Percentiles rank a stretch among this genome's conserved stretches.
Evolutionary conservation across 2,113 vertebrate species (phyloP).

Genomic region (Blennius ocellaris): DNA sequence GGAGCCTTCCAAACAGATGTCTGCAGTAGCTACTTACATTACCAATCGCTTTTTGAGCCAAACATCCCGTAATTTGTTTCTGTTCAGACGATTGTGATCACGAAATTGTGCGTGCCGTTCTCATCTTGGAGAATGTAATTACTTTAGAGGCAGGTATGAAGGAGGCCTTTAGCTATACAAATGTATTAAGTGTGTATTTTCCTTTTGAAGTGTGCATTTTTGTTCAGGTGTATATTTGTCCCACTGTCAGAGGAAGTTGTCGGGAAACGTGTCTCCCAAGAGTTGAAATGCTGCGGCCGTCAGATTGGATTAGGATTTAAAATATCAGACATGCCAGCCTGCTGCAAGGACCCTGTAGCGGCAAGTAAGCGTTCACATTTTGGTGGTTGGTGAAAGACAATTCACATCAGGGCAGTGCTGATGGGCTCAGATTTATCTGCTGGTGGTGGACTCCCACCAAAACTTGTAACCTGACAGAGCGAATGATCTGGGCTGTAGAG

Average conservation of each 20-base stretch:
- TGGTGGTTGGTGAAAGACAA: constrained; percentile 52
- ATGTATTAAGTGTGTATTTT: constrained; percentile 26
- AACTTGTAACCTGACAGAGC: constrained; percentile 57
- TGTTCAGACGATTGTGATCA: constrained; percentile 20
- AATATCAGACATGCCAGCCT: constrained; percentile 31
- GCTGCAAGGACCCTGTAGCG: constrained; percentile 17
- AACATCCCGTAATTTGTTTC: background rate
- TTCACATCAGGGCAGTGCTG: constrained; percentile 18
- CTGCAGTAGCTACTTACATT: constrained; percentile 12
- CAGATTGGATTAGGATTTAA: constrained; percentile 59
- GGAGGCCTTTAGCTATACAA: constrained; percentile 23
- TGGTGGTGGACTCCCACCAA: constrained; percentile 6
- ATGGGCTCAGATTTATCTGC: constrained; percentile 50
- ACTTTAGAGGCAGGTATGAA: constrained; percentile 13
- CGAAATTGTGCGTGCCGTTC: constrained; percentile 13
- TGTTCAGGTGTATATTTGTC: constrained; percentile 2
- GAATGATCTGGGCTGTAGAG: constrained; percentile 49
- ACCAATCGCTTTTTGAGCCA: constrained; percentile 15
- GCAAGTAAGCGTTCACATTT: constrained; percentile 43
- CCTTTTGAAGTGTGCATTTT: background rate
- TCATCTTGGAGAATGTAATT: constrained; percentile 47
- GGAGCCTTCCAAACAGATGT: constrained; percentile 25
- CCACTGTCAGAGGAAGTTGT: constrained; percentile 29
- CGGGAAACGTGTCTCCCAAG: constrained; percentile 3
- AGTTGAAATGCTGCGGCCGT: constrained; percentile 33